phyloP scores from a whole-genome alignment of 2,797 vertebrate genomes.

The Nyctalus aviator region DNA sequence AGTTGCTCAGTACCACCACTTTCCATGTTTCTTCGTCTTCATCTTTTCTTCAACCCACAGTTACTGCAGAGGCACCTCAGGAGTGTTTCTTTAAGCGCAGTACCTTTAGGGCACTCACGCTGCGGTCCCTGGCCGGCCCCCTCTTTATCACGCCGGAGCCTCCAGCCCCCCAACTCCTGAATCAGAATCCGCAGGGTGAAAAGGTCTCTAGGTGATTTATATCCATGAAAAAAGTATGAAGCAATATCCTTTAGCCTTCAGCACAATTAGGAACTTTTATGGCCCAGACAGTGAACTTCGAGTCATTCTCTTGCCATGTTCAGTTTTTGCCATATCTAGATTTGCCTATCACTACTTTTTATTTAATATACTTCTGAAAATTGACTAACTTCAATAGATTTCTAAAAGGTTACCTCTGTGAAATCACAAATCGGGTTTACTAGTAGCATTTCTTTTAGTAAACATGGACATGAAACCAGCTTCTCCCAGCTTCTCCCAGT shows the following conservation, averaged over 20 bases:
- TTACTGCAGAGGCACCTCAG: neutral
- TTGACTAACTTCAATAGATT: neutral
- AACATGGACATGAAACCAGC: too few species aligned
- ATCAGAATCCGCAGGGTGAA: neutral
- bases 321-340: neutral
- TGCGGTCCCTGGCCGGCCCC: neutral
- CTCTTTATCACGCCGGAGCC: accelerated
- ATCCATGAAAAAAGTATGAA: neutral
- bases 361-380: neutral
- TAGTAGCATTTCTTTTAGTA: neutral
- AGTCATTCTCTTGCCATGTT: neutral
- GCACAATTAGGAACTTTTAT: neutral
- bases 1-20: neutral
- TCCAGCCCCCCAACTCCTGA: neutral
- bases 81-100: neutral
- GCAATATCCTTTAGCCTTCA: neutral
- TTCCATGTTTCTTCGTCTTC: neutral
- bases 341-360: neutral
- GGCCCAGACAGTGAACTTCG: neutral
- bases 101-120: neutral
- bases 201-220: neutral
- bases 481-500: neutral
- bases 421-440: neutral
- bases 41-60: neutral
- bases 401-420: neutral